These are phyloP conservation scores for Notolepis coatsorum DNA, from an alignment of 2,797 vertebrate genomes.

Conservation along the genomic window DNA sequence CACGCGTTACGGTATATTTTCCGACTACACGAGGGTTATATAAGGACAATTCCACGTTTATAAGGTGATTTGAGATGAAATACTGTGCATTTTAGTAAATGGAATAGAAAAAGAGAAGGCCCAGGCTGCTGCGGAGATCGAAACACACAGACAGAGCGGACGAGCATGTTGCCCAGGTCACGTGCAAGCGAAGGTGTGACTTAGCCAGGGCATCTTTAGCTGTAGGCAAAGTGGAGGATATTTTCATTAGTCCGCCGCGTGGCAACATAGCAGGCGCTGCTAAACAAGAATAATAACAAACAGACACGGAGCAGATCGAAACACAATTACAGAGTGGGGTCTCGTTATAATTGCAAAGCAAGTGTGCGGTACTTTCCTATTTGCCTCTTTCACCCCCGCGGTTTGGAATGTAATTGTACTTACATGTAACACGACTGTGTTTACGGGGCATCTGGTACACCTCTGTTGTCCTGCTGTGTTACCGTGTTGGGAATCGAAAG, in stretches of 20 bases:
- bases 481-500: too few species aligned
- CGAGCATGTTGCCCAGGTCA: neutral
- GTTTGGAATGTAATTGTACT: constrained; percentile 12
- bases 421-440: neutral
- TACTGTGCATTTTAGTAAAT: neutral
- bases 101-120: too few species aligned
- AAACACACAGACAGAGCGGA: neutral
- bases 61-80: neutral
- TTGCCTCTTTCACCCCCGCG: constrained; percentile 2
- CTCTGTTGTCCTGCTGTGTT: too few species aligned
- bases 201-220: constrained; percentile 42
- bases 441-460: neutral
- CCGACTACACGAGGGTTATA: constrained; percentile 32
- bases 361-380: constrained; percentile 16
- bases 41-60: constrained; percentile 21
- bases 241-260: constrained; percentile 52
- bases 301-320: constrained; percentile 49
- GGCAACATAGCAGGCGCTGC: constrained; percentile 31
- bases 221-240: constrained; percentile 54
- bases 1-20: constrained; percentile 24
- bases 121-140: too few species aligned
- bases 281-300: constrained; percentile 63
- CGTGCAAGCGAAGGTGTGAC: constrained; percentile 4
- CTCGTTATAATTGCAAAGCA: constrained; percentile 43
- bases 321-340: constrained; percentile 49